Conservation (phyloP, 2,113 vertebrate species). For the Todiramphus chloris region DNA sequence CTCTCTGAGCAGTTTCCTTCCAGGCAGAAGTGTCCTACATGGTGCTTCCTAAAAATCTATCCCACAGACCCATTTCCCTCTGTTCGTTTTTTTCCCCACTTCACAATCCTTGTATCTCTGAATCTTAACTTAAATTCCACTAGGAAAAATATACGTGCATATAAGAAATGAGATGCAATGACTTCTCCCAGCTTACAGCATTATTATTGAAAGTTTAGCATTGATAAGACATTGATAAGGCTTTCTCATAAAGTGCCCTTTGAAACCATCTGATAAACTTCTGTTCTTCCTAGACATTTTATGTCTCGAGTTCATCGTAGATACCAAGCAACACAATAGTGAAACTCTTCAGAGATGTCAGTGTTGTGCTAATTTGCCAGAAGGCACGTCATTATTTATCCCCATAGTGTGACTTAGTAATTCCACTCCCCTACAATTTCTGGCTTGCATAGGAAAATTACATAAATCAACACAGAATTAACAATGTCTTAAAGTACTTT, state of each 20-base stretch:
- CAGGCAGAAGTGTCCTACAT: background rate
- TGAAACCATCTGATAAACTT: background rate
- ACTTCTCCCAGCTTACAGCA: background rate
- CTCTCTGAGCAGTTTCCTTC: background rate
- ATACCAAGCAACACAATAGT: background rate
- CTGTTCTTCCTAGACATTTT: background rate
- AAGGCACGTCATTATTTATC: background rate
- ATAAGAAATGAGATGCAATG: background rate
- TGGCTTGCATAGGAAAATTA: background rate
- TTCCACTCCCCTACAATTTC: background rate
- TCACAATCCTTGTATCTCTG: background rate
- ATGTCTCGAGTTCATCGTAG: background rate
- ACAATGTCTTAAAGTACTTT: background rate
- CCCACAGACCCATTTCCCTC: background rate
- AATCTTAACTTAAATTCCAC: background rate
- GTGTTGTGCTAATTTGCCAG: background rate
- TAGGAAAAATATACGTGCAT: background rate
- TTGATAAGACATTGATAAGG: background rate
- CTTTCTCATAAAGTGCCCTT: background rate
- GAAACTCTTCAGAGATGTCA: background rate
- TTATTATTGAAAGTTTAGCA: background rate
- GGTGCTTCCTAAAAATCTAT: background rate
- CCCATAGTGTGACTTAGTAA: background rate
- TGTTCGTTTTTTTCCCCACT: background rate
- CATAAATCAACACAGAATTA: background rate